A percentile compares a stretch with the other conserved stretches of the same genome.
These are phyloP conservation scores for Myxocyprinus asiaticus DNA, from an alignment of 2,113 vertebrate genomes.

Conservation along the genomic window DNA sequence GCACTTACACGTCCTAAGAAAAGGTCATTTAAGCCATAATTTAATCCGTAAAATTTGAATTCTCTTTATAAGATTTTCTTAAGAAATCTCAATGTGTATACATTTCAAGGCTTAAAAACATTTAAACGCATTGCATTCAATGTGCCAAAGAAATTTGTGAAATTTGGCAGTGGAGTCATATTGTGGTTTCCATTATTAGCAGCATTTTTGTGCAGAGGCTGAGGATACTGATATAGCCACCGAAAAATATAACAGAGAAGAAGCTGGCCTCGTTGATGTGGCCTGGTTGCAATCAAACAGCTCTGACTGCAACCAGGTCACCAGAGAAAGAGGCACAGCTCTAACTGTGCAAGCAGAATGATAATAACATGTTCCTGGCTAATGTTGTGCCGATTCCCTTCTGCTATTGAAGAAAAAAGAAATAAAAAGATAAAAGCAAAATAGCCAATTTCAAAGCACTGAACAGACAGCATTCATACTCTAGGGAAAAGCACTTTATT, in stretches of 20 bases:
- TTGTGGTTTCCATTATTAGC: not conserved
- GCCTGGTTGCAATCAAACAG: not conserved
- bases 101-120: no score
- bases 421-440: not conserved
- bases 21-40: no score
- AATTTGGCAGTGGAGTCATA: not conserved
- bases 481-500: not conserved
- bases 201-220: not conserved
- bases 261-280: not conserved
- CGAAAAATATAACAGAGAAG: no score
- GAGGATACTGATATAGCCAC: no score
- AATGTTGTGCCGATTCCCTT: not conserved
- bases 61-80: no score
- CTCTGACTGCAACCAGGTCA: not conserved
- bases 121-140: no score
- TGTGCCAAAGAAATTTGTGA: not conserved
- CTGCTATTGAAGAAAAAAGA: not conserved
- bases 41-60: no score
- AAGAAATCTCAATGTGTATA: no score
- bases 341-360: not conserved
- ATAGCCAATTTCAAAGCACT: not conserved
- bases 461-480: not conserved
- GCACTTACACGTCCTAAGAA: no score
- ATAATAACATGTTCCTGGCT: not conserved
- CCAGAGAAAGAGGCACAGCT: not conserved